Evolutionary conservation across 1,140 invertebrate genomes (phyloP).

Genomic region (Lepeophtheirus salmonis): DNA sequence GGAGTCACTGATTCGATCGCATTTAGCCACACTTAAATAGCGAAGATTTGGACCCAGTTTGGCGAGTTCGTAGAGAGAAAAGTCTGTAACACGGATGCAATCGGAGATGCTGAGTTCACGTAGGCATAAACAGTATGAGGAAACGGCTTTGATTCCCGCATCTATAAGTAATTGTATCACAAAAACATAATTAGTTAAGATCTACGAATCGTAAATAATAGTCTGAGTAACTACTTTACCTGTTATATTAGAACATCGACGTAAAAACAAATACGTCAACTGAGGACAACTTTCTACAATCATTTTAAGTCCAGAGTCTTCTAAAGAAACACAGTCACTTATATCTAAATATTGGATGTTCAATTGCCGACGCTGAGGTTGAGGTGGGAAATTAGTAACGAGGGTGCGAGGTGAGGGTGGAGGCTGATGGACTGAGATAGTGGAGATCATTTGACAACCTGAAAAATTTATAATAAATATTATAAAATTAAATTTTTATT

Average conservation of each 20-base stretch:
- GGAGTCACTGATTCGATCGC: conserved; percentile 61
- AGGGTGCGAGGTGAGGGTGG: background rate
- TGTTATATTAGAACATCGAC: conserved; percentile 64
- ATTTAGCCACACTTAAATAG: conserved; percentile 73
- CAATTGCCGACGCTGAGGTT: background rate
- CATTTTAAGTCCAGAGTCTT: conserved; percentile 57
- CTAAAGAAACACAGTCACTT: conserved; percentile 61
- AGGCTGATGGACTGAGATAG: background rate
- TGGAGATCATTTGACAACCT: conserved; percentile 12
- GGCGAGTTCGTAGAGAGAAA: conserved; percentile 68
- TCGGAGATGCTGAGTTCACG: conserved; percentile 74
- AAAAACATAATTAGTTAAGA: background rate
- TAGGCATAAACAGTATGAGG: conserved; percentile 59
- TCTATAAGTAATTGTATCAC: conserved; percentile 32
- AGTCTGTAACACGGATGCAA: conserved; percentile 69
- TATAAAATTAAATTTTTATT: too few species aligned
- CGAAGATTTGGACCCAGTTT: conserved; percentile 60
- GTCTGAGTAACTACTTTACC: conserved; percentile 33
- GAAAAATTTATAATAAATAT: too few species aligned
- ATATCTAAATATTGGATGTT: conserved; percentile 49
- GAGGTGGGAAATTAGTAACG: background rate
- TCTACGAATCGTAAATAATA: too few species aligned
- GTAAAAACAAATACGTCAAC: conserved; percentile 63
- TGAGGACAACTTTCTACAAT: conserved; percentile 67
- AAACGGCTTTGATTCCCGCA: conserved; percentile 53